A percentile compares a stretch with the other conserved stretches of the same genome.
phyloP scores from a whole-genome alignment of 2,888 invertebrate species.

The Ormia ochracea region DNA sequence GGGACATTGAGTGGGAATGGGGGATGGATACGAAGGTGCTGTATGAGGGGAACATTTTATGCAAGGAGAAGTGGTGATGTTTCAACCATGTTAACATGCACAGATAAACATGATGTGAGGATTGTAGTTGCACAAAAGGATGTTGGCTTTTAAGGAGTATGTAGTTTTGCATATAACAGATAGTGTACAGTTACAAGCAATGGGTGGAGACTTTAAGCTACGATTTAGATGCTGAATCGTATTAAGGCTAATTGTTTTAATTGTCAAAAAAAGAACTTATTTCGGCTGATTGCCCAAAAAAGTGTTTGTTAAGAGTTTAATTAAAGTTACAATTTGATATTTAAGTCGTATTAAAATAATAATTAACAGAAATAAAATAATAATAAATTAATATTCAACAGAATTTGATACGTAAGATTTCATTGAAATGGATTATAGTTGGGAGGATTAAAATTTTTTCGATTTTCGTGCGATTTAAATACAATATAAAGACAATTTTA shows the following conservation, averaged over 20 bases:
- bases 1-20: no score
- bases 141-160: not conserved
- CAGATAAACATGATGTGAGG: not conserved
- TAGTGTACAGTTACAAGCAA: conserved; percentile 40
- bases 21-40: not conserved
- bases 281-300: not conserved
- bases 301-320: not conserved
- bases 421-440: no score
- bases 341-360: no score
- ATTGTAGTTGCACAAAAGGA: not conserved
- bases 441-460: no score
- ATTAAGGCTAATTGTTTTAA: conserved; percentile 1
- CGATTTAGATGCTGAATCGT: not conserved
- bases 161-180: not conserved
- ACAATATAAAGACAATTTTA: no score
- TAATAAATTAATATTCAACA: no score
- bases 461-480: no score
- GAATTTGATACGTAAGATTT: no score
- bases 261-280: not conserved
- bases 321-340: no score
- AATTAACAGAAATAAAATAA: no score
- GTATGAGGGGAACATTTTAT: conserved; percentile 9
- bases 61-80: not conserved
- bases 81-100: not conserved
- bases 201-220: conserved; percentile 47